Base-by-base conservation (phyloP, 92 coral and sea anemone species). In the Porites divaricata region DNA sequence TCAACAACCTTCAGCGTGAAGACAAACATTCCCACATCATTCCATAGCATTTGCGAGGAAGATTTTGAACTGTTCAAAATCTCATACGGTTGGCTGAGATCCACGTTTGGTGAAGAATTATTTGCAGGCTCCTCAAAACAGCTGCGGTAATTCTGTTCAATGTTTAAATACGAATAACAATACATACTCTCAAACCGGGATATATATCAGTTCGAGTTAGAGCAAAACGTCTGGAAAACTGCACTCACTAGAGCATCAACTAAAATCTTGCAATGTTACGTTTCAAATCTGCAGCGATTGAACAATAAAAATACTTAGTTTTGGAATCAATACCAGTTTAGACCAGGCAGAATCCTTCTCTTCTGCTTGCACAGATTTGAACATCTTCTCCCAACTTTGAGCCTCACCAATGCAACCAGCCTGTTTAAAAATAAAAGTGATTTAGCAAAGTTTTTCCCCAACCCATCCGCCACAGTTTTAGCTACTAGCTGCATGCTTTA, bases 391-490 rank as follows among this genome's bases (percentile, higher is more conserved):
- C 95, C 96, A 96, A 7, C 86, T 80, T 78, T 90, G 94, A 2
- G 98, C 96, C 65, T 85, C 93, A 17, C 62, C 78, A 9, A 88
- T 23, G 78, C 99, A 96, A 4, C 95, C 95, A 79, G 89, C 99
- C 99, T 96, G 62, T 9, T 24, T 21, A 5, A 63, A 22, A 75
- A 7, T 8, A 20, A 12, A 51, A n/a, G 48, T 62, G 26, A 41
- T 67, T 15, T 54, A 54, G 4, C 59, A 11, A 12, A 8, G 10
- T 15, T 11, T 54, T 2, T 11, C 10, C 59, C 12, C 14, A 2
- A 54, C 12, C 59, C 17, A 54, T 54, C 59, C 45, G 45, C 45
- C 45, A 35, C 0, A 35, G 45, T 35, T 5, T 35, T 35, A 35
- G 45, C 45, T 35, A 3, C 45, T 35, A 35, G 45, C 45, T 4